Conservation (phyloP, 1,140 invertebrate genomes). For the Bemisia tabaci region DNA sequence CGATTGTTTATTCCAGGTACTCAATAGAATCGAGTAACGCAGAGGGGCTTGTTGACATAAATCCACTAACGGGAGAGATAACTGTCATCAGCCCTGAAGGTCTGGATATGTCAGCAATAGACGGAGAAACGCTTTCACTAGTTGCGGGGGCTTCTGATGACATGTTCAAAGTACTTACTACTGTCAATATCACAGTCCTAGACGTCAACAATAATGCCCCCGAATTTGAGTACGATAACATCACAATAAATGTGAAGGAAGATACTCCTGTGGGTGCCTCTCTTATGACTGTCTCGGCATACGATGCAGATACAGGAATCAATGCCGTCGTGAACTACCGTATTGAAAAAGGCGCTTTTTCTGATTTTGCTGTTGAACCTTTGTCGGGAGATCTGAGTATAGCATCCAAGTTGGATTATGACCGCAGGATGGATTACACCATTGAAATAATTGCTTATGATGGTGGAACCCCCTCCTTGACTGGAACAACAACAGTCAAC, state of each 20-base stretch:
- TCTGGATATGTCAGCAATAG: constrained; percentile 44
- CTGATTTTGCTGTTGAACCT: constrained; percentile 67
- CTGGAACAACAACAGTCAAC: constrained; percentile 62
- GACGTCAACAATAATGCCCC: constrained; percentile 82
- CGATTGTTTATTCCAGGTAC: too few species aligned
- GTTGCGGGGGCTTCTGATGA: constrained; percentile 56
- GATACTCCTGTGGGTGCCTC: constrained; percentile 50
- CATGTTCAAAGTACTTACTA: constrained; percentile 47
- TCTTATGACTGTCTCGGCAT: constrained; percentile 53
- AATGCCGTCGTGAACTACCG: constrained; percentile 68
- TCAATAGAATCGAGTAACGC: constrained; percentile 49
- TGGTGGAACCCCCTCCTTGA: constrained; percentile 57
- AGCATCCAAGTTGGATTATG: constrained; percentile 65
- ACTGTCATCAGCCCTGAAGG: constrained; percentile 43
- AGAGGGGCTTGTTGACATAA: constrained; percentile 49
- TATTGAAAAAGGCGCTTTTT: constrained; percentile 70
- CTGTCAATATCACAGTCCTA: constrained; percentile 57
- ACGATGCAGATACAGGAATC: constrained; percentile 64
- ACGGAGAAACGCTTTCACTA: constrained; percentile 40
- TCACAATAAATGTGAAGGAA: constrained; percentile 57
- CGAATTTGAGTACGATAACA: constrained; percentile 54
- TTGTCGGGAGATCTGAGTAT: constrained; percentile 61
- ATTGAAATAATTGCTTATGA: constrained; percentile 70
- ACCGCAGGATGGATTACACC: constrained; percentile 57
- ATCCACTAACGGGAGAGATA: constrained; percentile 51